Percentiles rank a stretch among this genome's conserved stretches.
These are phyloP conservation scores for Arothron firmamentum DNA, from an alignment of 2,113 vertebrate genomes.

Conservation along the genomic window DNA sequence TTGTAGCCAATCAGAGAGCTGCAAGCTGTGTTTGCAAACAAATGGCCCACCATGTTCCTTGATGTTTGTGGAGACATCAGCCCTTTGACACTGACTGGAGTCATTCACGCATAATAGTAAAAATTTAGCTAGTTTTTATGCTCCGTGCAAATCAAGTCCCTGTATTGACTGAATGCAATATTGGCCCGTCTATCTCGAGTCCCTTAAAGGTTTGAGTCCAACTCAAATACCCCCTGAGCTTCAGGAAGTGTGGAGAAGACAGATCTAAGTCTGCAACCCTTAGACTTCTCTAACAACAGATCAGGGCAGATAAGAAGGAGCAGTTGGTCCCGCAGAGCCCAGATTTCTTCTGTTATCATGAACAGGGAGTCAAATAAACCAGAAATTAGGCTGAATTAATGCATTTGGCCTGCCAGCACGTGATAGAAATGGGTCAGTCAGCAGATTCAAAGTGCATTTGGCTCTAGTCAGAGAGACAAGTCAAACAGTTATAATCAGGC, in stretches of 20 bases:
- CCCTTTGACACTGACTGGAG: slow-evolving; percentile 29
- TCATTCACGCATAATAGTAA: slow-evolving; percentile 36
- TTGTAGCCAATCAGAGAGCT: slow-evolving; percentile 46
- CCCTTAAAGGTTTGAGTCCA: slow-evolving; percentile 28
- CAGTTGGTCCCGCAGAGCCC: slow-evolving; percentile 21
- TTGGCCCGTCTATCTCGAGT: slow-evolving; percentile 24
- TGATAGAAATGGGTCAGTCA: slow-evolving; percentile 41
- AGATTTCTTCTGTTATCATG: slow-evolving; percentile 18
- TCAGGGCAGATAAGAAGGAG: slow-evolving; percentile 25
- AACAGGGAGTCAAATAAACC: slow-evolving; percentile 10
- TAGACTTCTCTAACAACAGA: slow-evolving; percentile 29
- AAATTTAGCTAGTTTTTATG: slow-evolving; percentile 38
- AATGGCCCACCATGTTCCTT: slow-evolving; percentile 26
- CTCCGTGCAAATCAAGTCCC: slow-evolving; percentile 15
- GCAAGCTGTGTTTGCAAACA: slow-evolving; percentile 41
- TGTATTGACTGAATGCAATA: slow-evolving; percentile 6
- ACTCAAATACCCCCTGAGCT: slow-evolving; percentile 40
- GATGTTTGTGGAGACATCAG: slow-evolving; percentile 39
- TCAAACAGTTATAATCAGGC: slow-evolving; percentile 36
- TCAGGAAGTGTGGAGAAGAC: slow-evolving; percentile 42
- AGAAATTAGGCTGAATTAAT: slow-evolving; percentile 13
- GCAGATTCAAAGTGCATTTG: slow-evolving; percentile 61
- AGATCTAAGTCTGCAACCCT: slow-evolving; percentile 24
- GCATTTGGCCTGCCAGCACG: not conserved
- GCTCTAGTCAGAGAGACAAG: slow-evolving; percentile 25